These are phyloP conservation scores for Synodontis membranacea DNA, from an alignment of 2,113 vertebrate genomes.

Conservation along the genomic window DNA sequence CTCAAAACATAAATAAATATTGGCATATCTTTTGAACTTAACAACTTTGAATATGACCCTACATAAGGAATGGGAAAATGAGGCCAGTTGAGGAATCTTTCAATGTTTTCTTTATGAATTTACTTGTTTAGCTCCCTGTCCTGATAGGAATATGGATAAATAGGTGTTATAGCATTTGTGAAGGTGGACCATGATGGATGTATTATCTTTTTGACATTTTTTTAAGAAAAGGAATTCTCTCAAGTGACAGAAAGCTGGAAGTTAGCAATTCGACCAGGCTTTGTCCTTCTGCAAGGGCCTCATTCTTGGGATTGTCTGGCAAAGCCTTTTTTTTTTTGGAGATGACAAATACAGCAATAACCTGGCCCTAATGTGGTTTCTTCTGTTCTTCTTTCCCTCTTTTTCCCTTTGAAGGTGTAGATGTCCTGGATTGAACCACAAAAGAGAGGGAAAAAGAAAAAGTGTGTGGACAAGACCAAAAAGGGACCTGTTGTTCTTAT, in stretches of 20 bases:
- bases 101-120: neutral
- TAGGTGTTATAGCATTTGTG: neutral
- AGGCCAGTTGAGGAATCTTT: neutral
- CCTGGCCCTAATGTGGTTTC: slow-evolving; percentile 23
- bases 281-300: neutral
- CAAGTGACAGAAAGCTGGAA: neutral
- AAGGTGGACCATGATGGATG: slow-evolving; percentile 12
- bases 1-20: neutral
- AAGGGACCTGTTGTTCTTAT: slow-evolving; percentile 26
- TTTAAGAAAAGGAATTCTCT: neutral
- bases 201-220: slow-evolving; percentile 31
- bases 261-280: neutral
- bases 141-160: neutral
- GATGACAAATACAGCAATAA: neutral
- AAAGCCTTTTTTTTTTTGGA: neutral
- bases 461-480: neutral
- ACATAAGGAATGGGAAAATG: neutral
- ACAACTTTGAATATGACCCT: neutral
- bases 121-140: neutral
- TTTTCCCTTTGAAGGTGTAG: slow-evolving; percentile 66
- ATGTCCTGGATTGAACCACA: slow-evolving; percentile 65
- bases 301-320: slow-evolving; percentile 2
- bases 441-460: slow-evolving; percentile 33
- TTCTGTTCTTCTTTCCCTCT: slow-evolving; percentile 27
- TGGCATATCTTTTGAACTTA: neutral